Conservation (phyloP, 2,797 vertebrate species). For the Thalassophryne amazonica region DNA sequence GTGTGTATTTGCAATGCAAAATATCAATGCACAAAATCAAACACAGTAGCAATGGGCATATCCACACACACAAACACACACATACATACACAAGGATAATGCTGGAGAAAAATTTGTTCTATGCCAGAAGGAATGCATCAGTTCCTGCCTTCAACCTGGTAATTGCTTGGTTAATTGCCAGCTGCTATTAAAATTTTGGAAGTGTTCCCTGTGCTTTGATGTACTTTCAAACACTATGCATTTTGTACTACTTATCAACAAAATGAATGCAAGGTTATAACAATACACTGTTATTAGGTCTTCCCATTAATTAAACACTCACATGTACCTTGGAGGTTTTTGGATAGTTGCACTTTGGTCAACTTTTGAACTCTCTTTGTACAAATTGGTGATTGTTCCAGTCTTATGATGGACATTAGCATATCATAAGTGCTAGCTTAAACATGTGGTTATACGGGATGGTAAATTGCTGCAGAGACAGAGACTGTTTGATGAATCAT, state of each 20-base stretch:
- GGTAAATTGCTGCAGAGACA: no score
- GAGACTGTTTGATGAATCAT: no score
- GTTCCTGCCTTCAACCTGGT: conserved; percentile 20
- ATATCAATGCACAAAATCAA: no score
- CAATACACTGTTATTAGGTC: conserved; percentile 50
- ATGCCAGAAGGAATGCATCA: neutral
- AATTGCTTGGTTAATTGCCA: conserved; percentile 22
- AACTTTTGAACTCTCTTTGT: conserved; percentile 20
- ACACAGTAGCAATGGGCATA: neutral
- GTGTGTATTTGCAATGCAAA: no score
- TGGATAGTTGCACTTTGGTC: conserved; percentile 10
- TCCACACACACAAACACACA: neutral
- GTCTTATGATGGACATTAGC: no score
- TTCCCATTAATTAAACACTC: conserved; percentile 30
- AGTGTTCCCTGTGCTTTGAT: conserved; percentile 28
- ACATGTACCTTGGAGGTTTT: conserved; percentile 29
- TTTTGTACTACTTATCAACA: conserved; percentile 24
- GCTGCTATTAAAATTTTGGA: conserved; percentile 39
- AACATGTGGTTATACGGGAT: no score
- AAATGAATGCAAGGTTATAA: conserved; percentile 29
- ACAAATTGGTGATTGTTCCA: no score
- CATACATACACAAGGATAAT: neutral
- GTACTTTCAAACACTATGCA: conserved; percentile 10
- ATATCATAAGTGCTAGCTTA: no score
- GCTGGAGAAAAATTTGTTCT: neutral